phyloP scores from a whole-genome alignment of 2,113 vertebrate genomes.

The Polypterus senegalus region DNA sequence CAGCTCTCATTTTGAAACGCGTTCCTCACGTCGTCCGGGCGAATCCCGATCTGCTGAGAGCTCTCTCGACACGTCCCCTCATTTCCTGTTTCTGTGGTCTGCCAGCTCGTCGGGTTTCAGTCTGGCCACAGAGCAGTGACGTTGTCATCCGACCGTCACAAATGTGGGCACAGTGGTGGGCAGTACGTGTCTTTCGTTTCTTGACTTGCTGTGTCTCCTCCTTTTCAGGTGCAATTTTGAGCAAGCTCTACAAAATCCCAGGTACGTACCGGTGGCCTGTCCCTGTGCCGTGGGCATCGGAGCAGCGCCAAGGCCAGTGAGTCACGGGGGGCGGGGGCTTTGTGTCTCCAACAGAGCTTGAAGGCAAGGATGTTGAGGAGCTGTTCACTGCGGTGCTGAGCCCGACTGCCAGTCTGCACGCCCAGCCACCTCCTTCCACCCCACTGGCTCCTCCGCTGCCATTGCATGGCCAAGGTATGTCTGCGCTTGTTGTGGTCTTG shows the following conservation, averaged over 20 bases:
- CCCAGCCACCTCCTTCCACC: conserved; percentile 61
- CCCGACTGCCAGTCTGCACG: conserved; percentile 58
- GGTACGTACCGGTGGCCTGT: conserved; percentile 45
- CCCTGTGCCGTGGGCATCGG: no score
- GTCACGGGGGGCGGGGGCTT: background rate
- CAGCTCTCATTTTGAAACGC: no score
- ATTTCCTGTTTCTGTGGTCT: no score
- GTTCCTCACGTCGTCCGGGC: no score
- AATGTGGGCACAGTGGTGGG: conserved; percentile 15
- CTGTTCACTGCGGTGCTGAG: conserved; percentile 89
- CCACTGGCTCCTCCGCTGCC: conserved; percentile 52
- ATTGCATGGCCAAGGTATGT: conserved; percentile 58
- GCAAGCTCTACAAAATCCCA: conserved; percentile 92
- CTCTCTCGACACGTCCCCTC: no score
- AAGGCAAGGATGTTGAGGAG: conserved; percentile 93
- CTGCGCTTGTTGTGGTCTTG: background rate
- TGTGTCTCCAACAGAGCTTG: conserved; percentile 55
- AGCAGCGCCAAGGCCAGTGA: no score
- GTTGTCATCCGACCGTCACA: no score
- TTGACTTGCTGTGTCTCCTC: background rate
- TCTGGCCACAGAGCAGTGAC: no score
- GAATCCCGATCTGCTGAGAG: no score
- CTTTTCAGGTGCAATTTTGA: conserved; percentile 79
- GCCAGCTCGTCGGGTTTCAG: no score
- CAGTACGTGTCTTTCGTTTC: no score